Percentiles rank a stretch among this genome's conserved stretches.
phyloP scores from a whole-genome alignment of 2,113 vertebrate genomes.

The Neogale vison region DNA sequence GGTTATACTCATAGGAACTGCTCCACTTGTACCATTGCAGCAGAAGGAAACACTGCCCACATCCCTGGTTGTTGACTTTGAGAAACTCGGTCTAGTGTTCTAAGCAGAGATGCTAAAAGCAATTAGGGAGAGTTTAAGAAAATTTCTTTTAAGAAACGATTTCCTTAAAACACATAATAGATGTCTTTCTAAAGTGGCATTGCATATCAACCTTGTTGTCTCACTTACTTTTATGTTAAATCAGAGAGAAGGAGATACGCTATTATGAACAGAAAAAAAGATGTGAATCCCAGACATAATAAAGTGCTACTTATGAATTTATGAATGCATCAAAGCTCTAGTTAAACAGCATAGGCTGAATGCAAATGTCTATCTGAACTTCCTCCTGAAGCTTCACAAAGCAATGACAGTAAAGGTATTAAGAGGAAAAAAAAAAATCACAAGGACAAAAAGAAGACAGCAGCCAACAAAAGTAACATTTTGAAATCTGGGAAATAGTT shows the following conservation, averaged over 20 bases:
- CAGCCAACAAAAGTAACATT: background rate
- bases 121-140: background rate
- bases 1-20: background rate
- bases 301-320: constrained; percentile 51
- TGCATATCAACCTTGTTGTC: background rate
- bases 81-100: background rate
- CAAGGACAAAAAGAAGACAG: constrained; percentile 48
- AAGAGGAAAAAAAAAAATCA: background rate
- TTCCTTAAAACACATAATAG: background rate
- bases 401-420: background rate
- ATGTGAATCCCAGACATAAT: constrained; percentile 30
- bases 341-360: background rate
- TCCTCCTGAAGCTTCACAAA: constrained; percentile 35
- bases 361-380: constrained; percentile 42
- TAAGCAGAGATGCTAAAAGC: background rate
- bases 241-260: constrained; percentile 4
- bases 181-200: background rate
- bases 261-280: background rate
- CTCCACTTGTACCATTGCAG: background rate
- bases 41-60: background rate
- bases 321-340: constrained; percentile 26
- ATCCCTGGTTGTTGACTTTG: background rate
- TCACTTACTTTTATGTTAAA: constrained; percentile 42
- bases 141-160: constrained; percentile 2
- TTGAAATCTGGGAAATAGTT: constrained; percentile 9